These are phyloP conservation scores for Intellagama lesueurii DNA, from an alignment of 2,797 vertebrate species.

Conservation along the genomic window DNA sequence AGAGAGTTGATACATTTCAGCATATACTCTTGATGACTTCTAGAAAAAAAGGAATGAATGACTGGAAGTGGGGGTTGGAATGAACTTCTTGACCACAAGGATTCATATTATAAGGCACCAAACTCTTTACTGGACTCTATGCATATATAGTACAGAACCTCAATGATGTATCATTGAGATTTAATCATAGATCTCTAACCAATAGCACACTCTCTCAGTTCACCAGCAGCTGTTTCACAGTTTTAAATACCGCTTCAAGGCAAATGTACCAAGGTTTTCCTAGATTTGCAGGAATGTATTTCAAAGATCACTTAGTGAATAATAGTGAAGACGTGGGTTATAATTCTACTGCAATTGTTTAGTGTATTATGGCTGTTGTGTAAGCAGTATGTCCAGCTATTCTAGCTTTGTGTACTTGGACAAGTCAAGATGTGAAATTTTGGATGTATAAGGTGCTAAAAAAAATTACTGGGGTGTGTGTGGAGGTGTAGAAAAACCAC, in stretches of 20 bases:
- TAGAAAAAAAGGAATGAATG: conserved; percentile 1
- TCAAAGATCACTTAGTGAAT: neutral
- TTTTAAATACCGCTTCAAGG: neutral
- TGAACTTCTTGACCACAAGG: neutral
- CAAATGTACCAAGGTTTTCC: neutral
- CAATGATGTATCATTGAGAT: neutral
- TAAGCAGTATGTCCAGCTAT: too few species aligned
- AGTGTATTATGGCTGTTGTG: too few species aligned
- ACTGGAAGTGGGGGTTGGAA: conserved; percentile 9
- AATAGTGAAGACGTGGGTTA: neutral
- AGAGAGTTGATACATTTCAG: conserved; percentile 13
- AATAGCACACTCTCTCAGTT: neutral
- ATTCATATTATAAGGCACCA: neutral
- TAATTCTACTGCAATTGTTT: too few species aligned
- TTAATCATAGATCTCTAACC: neutral
- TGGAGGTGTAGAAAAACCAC: too few species aligned
- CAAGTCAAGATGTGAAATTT: too few species aligned
- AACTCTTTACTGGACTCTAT: neutral
- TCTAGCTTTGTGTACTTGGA: too few species aligned
- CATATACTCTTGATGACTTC: neutral
- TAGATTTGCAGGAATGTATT: neutral
- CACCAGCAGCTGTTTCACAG: neutral
- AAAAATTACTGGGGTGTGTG: too few species aligned
- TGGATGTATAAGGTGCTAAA: too few species aligned
- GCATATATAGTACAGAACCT: neutral